Base-by-base conservation (phyloP, 2,888 invertebrate genomes). In the Petrophora chlorosata region DNA sequence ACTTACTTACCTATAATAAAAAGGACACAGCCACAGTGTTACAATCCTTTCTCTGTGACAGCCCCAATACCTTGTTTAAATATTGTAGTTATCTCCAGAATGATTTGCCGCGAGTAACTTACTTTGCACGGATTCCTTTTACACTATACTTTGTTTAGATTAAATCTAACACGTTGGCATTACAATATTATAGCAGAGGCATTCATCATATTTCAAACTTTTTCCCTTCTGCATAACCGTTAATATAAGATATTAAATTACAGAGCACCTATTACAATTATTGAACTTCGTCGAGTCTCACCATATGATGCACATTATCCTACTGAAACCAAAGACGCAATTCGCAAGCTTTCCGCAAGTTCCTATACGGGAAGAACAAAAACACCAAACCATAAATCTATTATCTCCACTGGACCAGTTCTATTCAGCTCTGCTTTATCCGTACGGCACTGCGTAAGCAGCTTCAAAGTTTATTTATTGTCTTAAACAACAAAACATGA, bases 41-140 rank as follows among this genome's bases (percentile, higher is more conserved):
- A 9, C 3, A 12, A 23, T n/a, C n/a, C 3, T n/a, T 8, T 25
- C 0, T 13, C 10, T 23, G n/a, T 3, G 53, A 33, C 69, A 78
- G 41, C 76, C 76, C 73, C 76, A 64, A 32, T 42, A 33, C 2
- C 12, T 28, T 56, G 42, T 67, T 65, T 56, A 64, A 72, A 67
- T 66, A 65, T 67, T 70, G 68, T 64, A 61, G 70, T 73, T 70
- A 70, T 68, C 67, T 68, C 55, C 53, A 39, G 58, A 61, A 64
- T 59, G 62, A 69, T 69, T 70, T 59, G 70, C 79, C 73, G 59
- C 38, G 30, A 70, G 78, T 77, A 16, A 76, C 69, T 72, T 68
- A 72, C 67, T 74, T 70, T 70, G 70, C 73, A 63, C 69, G 57
- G 53, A 65, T 70, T 60, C 49, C 59, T 56, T 52, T 59, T 63